Evolutionary conservation across 2,888 invertebrate genomes (phyloP).

Genomic region (Frankliniella fusca): DNA sequence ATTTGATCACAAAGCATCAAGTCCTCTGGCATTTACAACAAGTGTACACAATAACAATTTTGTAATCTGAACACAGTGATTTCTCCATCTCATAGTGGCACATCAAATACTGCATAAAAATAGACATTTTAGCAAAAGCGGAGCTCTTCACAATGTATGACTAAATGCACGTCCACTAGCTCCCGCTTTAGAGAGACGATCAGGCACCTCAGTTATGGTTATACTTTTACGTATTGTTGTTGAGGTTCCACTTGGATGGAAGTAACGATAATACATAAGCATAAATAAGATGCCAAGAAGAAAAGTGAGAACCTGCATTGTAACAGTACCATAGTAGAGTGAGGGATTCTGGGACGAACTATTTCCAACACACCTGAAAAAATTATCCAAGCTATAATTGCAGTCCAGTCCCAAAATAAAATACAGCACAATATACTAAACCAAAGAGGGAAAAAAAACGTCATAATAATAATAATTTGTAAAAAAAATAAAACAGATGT

Average conservation of each 20-base stretch:
- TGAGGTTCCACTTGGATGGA: slow-evolving; percentile 46
- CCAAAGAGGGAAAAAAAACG: neutral
- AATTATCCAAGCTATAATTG: neutral
- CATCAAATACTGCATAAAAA: neutral
- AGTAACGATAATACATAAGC: slow-evolving; percentile 49
- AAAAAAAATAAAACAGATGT: slow-evolving; percentile 29
- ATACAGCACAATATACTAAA: neutral
- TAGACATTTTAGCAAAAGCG: neutral
- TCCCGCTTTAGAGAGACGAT: neutral
- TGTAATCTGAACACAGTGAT: neutral
- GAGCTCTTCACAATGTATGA: neutral
- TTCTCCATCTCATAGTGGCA: neutral
- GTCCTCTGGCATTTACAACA: neutral
- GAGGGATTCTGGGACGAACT: slow-evolving; percentile 47
- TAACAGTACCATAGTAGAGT: slow-evolving; percentile 49
- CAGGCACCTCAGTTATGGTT: slow-evolving; percentile 30
- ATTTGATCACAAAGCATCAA: slow-evolving; percentile 10
- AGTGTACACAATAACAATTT: neutral
- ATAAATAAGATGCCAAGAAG: slow-evolving; percentile 47
- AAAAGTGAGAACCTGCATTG: slow-evolving; percentile 47
- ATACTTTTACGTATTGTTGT: slow-evolving; percentile 34
- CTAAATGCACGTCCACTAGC: neutral
- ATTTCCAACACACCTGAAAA: slow-evolving; percentile 48
- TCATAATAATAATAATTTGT: slow-evolving; percentile 4
- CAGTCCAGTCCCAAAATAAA: neutral